Conservation (phyloP, 2,888 invertebrate species). For the Chrysina gloriosa region DNA sequence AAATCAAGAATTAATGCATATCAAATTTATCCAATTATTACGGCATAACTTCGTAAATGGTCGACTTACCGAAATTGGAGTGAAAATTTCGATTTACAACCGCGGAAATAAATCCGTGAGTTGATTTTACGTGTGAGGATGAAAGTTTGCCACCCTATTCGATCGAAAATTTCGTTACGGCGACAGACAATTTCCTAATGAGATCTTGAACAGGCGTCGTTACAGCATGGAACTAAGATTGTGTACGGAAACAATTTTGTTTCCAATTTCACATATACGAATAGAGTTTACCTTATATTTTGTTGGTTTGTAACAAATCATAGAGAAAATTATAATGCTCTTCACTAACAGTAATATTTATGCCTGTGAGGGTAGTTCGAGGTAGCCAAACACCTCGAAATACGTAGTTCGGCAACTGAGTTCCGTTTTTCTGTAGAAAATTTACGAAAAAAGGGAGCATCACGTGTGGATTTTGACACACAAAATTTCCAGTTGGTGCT, state of each 20-base stretch:
- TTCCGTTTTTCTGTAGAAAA: no score
- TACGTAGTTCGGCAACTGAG: no score
- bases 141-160: background rate
- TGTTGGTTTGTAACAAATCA: no score
- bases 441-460: no score
- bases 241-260: background rate
- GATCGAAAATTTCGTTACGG: conserved; percentile 7
- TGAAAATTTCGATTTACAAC: background rate
- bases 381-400: no score
- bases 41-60: no score
- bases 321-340: no score
- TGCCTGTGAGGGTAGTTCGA: no score
- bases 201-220: background rate
- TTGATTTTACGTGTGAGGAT: background rate
- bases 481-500: no score
- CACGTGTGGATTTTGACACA: no score
- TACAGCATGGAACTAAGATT: background rate
- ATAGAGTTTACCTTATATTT: background rate
- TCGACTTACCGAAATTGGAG: background rate
- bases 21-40: background rate
- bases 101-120: background rate
- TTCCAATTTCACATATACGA: background rate
- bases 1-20: background rate
- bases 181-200: conserved; percentile 7
- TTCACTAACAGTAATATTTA: no score